phyloP scores from a whole-genome alignment of 2,797 vertebrate species.

The Capromys pilorides region DNA sequence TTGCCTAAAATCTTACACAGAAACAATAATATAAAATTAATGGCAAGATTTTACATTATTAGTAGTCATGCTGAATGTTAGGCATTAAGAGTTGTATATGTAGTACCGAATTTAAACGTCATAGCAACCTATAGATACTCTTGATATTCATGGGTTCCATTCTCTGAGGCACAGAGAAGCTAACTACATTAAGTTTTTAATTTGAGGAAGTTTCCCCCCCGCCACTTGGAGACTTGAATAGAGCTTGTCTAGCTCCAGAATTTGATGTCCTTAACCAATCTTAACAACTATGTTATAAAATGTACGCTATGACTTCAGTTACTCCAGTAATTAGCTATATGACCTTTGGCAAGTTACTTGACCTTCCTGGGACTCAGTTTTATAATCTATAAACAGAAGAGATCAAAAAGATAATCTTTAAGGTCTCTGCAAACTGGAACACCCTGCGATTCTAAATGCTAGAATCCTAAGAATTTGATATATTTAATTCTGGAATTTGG shows the following conservation, averaged over 20 bases:
- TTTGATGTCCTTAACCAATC: not conserved
- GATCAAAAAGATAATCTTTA: constrained; percentile 33
- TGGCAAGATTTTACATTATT: not conserved
- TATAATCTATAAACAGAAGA: constrained; percentile 36
- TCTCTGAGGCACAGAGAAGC: not conserved
- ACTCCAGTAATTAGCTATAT: constrained; percentile 33
- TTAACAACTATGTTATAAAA: not conserved
- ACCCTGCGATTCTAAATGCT: constrained; percentile 24
- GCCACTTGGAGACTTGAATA: constrained; percentile 17
- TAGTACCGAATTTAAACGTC: constrained; percentile 10
- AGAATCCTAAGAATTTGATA: constrained; percentile 55
- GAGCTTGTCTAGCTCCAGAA: not conserved
- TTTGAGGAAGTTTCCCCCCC: constrained; percentile 2
- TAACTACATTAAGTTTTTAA: not conserved
- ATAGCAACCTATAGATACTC: not conserved
- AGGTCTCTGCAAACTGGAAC: constrained; percentile 42
- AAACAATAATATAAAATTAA: constrained; percentile 54
- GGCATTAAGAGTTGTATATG: not conserved
- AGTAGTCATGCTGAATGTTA: constrained; percentile 5
- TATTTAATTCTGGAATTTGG: constrained; percentile 69
- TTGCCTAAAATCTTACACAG: not conserved
- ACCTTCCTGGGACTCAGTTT: constrained; percentile 52
- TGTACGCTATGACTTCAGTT: not conserved
- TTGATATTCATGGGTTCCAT: not conserved
- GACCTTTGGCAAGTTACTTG: constrained; percentile 39